Evolutionary conservation across 1,140 invertebrate genomes (phyloP), one percentile per base, ranked within the genome.

Genomic region (Cyrtorhinus lividipennis): DNA sequence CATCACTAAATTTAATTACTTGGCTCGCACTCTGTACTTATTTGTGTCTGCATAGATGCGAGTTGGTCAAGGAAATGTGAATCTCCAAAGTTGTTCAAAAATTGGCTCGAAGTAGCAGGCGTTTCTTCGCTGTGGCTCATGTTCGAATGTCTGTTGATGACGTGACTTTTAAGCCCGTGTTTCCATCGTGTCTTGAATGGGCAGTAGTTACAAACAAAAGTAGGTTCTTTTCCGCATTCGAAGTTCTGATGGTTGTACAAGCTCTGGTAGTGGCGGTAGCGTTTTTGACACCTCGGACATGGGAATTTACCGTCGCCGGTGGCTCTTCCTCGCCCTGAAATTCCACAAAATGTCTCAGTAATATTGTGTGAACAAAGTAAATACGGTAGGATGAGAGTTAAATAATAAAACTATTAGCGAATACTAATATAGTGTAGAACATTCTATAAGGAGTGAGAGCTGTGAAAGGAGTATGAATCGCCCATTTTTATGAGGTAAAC

Each of bases 161-260:
- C 8, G 73, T 74, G 63, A 74, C 76, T 26, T 72, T 69, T 66
- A 5, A 66, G 61, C 5, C 48, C 48, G 27, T 27, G 74, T 62
- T 76, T 77, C 63, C 76, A 76, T 65, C 77, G 75, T 66, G 76
- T 76, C 30, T 75, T 72, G 56, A 73, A 74, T 20, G 73, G 72
- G 64, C 78, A 80, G 15, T 76, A 56, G 12, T 73, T 68, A 65
- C 78, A 80, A 2, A 66, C 63, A 64, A 78, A 79, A 56, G 75
- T 72, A 18, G 72, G 72, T 26, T 73, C 72, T 48, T 74, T 73
- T 10, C 77, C 77, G 66, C 78, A 80, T 58, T 80, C 77, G 63
- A 73, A 77, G 53, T 74, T 75, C 64, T 77, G 70, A 63, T 82
- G 80, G 5, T 70, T 69, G 24, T 74, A 75, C 22, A 81, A 77